Conservation (phyloP, 2,797 vertebrate genomes). For the Sebastes aleutianus region DNA sequence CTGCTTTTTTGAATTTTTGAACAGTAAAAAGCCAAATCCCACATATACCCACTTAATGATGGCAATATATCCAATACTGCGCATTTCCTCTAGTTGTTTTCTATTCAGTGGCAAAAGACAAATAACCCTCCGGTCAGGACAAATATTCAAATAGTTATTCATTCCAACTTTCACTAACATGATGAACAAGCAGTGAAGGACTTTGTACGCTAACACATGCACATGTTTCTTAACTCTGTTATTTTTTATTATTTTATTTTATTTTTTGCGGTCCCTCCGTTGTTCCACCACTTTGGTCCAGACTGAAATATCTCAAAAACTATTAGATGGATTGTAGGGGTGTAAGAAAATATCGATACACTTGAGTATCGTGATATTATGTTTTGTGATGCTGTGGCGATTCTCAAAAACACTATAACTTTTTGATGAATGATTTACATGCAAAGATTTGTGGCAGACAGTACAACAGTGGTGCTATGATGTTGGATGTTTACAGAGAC, state of each 20-base stretch:
- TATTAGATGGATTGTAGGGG: neutral
- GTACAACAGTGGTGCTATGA: no score
- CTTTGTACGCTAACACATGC: neutral
- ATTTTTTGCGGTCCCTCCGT: neutral
- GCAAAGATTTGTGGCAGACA: no score
- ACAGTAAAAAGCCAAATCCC: neutral
- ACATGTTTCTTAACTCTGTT: neutral
- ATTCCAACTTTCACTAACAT: neutral
- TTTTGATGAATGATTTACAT: no score
- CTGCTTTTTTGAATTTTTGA: neutral
- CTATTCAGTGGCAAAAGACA: neutral
- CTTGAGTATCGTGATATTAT: no score
- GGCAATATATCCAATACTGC: neutral
- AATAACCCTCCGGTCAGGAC: neutral
- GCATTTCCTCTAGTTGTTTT: neutral
- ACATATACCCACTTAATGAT: neutral
- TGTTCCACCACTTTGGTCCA: neutral
- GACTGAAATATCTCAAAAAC: neutral
- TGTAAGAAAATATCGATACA: no score
- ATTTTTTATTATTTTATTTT: neutral
- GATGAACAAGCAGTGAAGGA: neutral
- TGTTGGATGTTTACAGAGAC: no score
- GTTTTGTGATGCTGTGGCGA: no score
- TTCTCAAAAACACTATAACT: no score
- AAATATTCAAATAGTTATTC: neutral